Conservation (phyloP, 2,113 vertebrate species). For the Microtus montanus region DNA sequence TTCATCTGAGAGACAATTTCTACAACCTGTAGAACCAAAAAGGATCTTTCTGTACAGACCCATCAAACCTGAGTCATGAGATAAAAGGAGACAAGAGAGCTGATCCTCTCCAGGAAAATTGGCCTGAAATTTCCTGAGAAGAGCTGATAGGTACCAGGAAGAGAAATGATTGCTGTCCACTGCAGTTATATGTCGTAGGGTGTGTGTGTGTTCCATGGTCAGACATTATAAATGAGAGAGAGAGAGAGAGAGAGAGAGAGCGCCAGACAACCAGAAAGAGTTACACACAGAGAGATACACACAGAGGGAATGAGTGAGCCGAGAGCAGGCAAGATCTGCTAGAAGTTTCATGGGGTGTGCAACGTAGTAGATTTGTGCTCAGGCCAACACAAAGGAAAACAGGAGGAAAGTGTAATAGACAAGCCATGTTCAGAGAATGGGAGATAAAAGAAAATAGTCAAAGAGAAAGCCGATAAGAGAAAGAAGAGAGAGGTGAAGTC, state of each 20-base stretch:
- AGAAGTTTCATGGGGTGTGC: neutral
- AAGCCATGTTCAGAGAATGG: neutral
- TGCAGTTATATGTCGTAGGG: neutral
- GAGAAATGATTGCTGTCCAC: neutral
- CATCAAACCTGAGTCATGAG: neutral
- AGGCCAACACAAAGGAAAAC: neutral
- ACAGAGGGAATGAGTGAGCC: neutral
- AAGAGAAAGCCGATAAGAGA: neutral
- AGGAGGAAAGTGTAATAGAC: too few species aligned
- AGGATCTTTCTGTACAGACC: neutral
- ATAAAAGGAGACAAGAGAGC: neutral
- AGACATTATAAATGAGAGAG: constrained; percentile 22
- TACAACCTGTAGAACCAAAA: neutral
- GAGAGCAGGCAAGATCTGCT: neutral
- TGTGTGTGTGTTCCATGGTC: neutral
- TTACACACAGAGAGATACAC: neutral
- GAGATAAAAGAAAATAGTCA: neutral
- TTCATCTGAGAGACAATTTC: neutral
- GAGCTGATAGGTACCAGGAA: neutral
- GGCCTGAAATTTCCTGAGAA: neutral
- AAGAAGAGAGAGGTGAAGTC: neutral
- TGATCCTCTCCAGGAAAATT: neutral
- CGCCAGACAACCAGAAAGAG: too few species aligned
- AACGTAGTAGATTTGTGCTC: neutral
- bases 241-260: neutral